phyloP scores from a whole-genome alignment of 2,797 vertebrate genomes.

The Huso huso region DNA sequence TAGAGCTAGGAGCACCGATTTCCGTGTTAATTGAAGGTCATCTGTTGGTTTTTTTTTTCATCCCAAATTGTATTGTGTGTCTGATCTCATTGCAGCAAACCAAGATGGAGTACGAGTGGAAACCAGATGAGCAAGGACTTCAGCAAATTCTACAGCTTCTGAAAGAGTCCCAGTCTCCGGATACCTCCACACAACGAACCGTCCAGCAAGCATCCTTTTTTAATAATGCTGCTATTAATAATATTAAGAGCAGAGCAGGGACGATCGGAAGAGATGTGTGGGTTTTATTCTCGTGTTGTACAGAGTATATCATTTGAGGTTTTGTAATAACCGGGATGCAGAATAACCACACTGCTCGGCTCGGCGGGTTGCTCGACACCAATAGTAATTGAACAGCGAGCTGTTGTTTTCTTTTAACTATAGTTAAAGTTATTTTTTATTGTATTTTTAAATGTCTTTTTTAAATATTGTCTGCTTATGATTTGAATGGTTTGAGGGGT shows the following conservation, averaged over 20 bases:
- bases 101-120: constrained; percentile 98
- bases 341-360: neutral
- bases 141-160: constrained; percentile 90
- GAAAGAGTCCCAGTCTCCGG: constrained; percentile 88
- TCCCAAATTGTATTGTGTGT: constrained; percentile 43
- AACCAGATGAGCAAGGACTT: constrained; percentile 90
- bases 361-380: no score
- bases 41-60: constrained; percentile 24
- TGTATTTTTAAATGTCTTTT: no score
- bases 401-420: no score
- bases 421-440: no score
- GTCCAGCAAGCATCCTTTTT: constrained; percentile 95
- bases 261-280: neutral
- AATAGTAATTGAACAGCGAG: no score
- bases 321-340: constrained; percentile 13
- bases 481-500: no score
- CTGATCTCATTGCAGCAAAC: constrained; percentile 61
- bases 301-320: constrained; percentile 15
- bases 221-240: neutral
- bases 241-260: neutral
- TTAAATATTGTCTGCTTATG: no score
- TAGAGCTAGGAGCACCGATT: constrained; percentile 25
- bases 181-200: constrained; percentile 84
- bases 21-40: constrained; percentile 30
- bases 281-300: constrained; percentile 4